Percentiles rank a stretch among this genome's conserved stretches.
These are phyloP conservation scores for Drosophila kanapiae DNA, from an alignment of 1,140 invertebrate species.

Conservation along the genomic window DNA sequence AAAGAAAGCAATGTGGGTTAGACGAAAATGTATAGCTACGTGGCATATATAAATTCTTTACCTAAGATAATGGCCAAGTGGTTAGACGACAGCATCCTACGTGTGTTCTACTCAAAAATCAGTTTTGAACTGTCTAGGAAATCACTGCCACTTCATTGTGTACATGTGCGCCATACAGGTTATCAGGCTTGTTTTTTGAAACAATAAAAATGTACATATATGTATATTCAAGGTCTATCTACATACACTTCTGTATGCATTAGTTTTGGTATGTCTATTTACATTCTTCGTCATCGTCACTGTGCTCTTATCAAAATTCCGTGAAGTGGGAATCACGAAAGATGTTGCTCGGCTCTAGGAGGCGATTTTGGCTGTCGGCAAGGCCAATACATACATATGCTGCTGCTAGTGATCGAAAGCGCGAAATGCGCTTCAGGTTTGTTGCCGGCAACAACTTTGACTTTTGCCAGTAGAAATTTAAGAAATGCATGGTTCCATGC, in stretches of 20 bases:
- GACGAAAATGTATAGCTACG: not conserved
- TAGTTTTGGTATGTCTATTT: constrained; percentile 20
- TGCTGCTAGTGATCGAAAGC: no score
- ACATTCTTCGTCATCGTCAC: constrained; percentile 28
- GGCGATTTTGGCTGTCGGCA: not conserved
- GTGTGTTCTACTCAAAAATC: constrained; percentile 26
- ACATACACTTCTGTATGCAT: not conserved
- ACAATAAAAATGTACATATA: not conserved
- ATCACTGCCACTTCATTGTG: not conserved
- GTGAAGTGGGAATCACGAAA: constrained; percentile 2
- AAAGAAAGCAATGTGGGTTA: not conserved
- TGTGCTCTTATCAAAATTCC: constrained; percentile 30
- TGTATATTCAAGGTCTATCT: not conserved
- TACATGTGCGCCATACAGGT: constrained; percentile 8
- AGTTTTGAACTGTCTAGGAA: constrained; percentile 44
- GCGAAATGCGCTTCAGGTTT: no score
- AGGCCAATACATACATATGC: no score
- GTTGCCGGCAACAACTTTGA: no score
- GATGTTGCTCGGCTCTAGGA: not conserved
- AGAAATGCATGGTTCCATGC: no score
- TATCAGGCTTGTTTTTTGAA: constrained; percentile 37
- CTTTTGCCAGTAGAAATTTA: no score
- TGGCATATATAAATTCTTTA: constrained; percentile 19
- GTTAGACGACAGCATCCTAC: constrained; percentile 47
- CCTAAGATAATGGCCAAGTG: constrained; percentile 46